Evolutionary conservation across 37 sponge, comb jelly and placozoan species (phyloP), one percentile per base, ranked within the genome.

Genomic region (Dysidea cf. avara): DNA sequence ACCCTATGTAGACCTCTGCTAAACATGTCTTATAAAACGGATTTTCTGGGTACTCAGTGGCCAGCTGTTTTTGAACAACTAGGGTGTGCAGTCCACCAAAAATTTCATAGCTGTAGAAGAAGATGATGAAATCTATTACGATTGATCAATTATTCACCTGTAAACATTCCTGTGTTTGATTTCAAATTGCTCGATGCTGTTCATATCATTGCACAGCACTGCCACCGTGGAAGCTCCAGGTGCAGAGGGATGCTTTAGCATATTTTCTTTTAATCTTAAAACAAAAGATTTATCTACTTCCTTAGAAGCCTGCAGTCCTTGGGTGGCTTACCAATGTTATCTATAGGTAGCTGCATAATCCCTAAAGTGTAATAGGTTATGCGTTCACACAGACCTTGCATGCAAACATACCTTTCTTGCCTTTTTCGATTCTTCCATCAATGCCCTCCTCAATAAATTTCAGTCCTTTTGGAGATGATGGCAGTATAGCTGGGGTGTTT

Each of bases 71-170:
- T 53, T 47, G 22, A 30, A 61, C 67, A 28, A 49, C 56, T 36
- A 21, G 1, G 32, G 47, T 74, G 51, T 83, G 83, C 46, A 69
- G 40, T 4, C 83, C 83, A 17, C 83, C 83, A 3, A 74, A 52
- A 17, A 83, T 71, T 33, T 83, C 83, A 43, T 83, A 83, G n/a
- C n/a, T n/a, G n/a, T n/a, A n/a, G n/a, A n/a, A n/a, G n/a, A n/a
- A n/a, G n/a, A n/a, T n/a, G n/a, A n/a, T n/a, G n/a, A n/a, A n/a
- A n/a, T n/a, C n/a, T n/a, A n/a, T n/a, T n/a, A n/a, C n/a, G n/a
- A n/a, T n/a, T n/a, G n/a, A n/a, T n/a, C n/a, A n/a, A n/a, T n/a
- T n/a, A n/a, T n/a, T n/a, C n/a, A n/a, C 37, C 61, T 48, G 54
- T 83, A 83, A 3, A 83, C 76, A 37, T 56, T 58, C 30, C 68